These are phyloP conservation scores for Eleutherodactylus coqui DNA, from an alignment of 2,797 vertebrate species.

Conservation along the genomic window DNA sequence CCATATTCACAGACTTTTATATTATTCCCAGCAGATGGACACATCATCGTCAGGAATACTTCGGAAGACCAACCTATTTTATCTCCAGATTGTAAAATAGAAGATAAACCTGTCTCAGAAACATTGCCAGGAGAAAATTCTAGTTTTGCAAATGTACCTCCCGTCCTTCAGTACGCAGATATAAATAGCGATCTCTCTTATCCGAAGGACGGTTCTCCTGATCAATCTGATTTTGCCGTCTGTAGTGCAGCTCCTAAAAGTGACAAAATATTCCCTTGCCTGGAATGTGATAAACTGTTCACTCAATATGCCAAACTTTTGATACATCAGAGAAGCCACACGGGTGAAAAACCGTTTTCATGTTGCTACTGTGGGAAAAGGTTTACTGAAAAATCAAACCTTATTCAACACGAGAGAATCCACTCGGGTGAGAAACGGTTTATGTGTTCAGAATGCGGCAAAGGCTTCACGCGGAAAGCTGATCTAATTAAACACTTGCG, in stretches of 20 bases:
- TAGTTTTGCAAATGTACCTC: neutral
- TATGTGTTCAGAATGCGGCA: constrained; percentile 4
- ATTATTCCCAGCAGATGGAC: constrained; percentile 10
- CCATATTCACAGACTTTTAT: neutral
- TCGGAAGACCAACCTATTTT: neutral
- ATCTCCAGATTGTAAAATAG: neutral
- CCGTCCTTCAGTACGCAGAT: constrained; percentile 4
- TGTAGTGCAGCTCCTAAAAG: neutral
- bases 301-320: constrained; percentile 79
- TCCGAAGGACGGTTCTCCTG: neutral
- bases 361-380: constrained; percentile 76
- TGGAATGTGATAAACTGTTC: constrained; percentile 31
- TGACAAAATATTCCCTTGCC: constrained; percentile 7
- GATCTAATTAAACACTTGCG: constrained; percentile 14
- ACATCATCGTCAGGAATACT: neutral
- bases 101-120: neutral
- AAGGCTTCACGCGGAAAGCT: constrained; percentile 3
- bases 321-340: constrained; percentile 80
- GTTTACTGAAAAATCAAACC: constrained; percentile 77
- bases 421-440: constrained; percentile 64
- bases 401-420: constrained; percentile 76
- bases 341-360: constrained; percentile 73
- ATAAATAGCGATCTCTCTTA: neutral
- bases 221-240: neutral
- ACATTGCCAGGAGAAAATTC: neutral